phyloP scores from a whole-genome alignment of 1,140 invertebrate species.

The Dendrolimus punctatus region DNA sequence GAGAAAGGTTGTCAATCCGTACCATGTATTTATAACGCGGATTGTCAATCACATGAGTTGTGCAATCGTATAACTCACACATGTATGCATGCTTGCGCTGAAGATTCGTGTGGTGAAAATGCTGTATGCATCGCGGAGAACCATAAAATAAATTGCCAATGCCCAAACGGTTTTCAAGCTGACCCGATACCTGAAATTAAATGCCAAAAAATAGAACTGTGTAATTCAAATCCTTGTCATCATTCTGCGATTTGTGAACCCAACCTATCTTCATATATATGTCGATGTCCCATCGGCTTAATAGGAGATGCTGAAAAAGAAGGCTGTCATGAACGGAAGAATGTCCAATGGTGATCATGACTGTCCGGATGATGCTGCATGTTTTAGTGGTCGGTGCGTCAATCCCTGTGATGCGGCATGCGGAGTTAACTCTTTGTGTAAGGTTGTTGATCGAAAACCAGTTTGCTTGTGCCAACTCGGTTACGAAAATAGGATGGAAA shows the following conservation, averaged over 20 bases:
- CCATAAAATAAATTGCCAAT: constrained; percentile 86
- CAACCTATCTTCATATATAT: constrained; percentile 76
- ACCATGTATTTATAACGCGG: constrained; percentile 88
- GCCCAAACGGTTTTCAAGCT: constrained; percentile 84
- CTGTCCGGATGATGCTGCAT: constrained; percentile 83
- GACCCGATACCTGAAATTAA: constrained; percentile 87
- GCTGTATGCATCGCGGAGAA: constrained; percentile 91
- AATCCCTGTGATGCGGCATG: constrained; percentile 86
- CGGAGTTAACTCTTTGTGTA: constrained; percentile 84
- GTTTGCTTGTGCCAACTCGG: constrained; percentile 82
- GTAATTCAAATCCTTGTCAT: constrained; percentile 87
- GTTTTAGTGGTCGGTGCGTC: constrained; percentile 79
- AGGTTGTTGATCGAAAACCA: constrained; percentile 81
- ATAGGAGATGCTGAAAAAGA: constrained; percentile 82
- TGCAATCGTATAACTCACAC: constrained; percentile 87
- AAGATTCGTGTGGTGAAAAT: constrained; percentile 88
- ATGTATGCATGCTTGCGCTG: constrained; percentile 86
- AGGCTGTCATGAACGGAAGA: constrained; percentile 85
- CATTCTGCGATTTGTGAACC: constrained; percentile 83
- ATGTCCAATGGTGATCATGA: constrained; percentile 79
- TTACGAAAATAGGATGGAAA: constrained; percentile 79
- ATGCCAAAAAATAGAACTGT: constrained; percentile 79
- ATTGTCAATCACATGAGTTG: constrained; percentile 83
- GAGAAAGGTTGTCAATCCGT: constrained; percentile 83
- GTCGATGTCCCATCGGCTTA: constrained; percentile 82